Evolutionary conservation across 2,797 vertebrate genomes (phyloP), one percentile per base, ranked within the genome.

Genomic region (Coregonus ussuriensis): DNA sequence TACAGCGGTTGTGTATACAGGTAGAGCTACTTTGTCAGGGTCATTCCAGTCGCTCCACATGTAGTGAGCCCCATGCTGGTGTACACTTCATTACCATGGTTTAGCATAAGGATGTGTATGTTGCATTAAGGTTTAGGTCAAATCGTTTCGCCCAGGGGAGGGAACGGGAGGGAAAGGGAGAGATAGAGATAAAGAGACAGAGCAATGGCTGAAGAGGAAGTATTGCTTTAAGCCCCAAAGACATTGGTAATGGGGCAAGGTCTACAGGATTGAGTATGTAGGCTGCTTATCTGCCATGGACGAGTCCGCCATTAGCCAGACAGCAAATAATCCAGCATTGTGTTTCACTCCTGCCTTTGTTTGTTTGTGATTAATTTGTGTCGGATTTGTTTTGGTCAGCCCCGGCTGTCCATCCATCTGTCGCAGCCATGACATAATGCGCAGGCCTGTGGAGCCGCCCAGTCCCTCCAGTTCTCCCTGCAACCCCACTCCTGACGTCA

Each of bases 401-500:
- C 85, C 83, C 89, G 91, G 89, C 90, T 92, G 93, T 89, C 87
- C 62, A 79, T 91, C 90, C 93, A 92, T 92, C 93, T 93, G 92
- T 54, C 78, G 73, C 77, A 81, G 80, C 82, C 72, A 56, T 81
- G 91, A 83, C 88, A 87, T 85, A 85, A 86, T 79, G 78, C 25
- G 14, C 83, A 69, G 77, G 76, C 83, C 80, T 76, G 77, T 81
- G 72, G 89, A 76, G 90, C 75, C 21, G 62, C 65, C 41, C 66
- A 21, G 74, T 74, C 71, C 25, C 59, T 79, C 74, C 74, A 62
- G 79, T 63, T 71, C 67, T 1, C 70, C 77, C 53, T 4, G 29
- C 41, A 41, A 65, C 29, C 65, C 33, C 14, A 18, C 76, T 71
- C 41, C 72, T 77, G 72, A 79, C 78, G 6, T 83, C 74, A 83